Evolutionary conservation across 2,888 invertebrate species (phyloP), one percentile per base, ranked within the genome.

Genomic region (Nebria salina): DNA sequence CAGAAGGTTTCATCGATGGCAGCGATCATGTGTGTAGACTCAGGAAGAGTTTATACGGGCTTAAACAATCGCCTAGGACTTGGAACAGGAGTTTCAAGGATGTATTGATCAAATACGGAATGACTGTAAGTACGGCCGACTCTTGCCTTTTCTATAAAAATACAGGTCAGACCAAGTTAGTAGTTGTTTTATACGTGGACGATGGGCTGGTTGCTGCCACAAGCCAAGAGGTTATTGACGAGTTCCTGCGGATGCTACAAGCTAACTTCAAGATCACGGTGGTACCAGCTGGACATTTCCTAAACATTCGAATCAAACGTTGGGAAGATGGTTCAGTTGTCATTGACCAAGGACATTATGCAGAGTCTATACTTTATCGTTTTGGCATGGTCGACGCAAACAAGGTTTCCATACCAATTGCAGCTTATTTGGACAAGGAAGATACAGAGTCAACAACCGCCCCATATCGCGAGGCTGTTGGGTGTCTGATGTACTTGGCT

Each of bases 21-120:
- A 83, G 84, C 1, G 72, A 75, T 2, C 42, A 77, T 41, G 34
- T 34, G 34, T 34, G 34, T 34, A 20, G 20, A 34, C 34, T 34
- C 34, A 34, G 2, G 5, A 1, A 34, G 34, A 5, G 34, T 34
- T 4, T 34, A 34, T 34, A 34, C 34, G 34, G 34, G 5, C 34
- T 34, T 34, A 34, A 34, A 34, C 34, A 34, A 1, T 34, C 34
- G 34, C 34, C 34, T 34, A 34, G 34, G 5, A 34, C 5, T 5
- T 87, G 87, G 86, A 85, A 87, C 81, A 74, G 82, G 20, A 82
- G 82, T 11, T 85, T 86, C 76, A 82, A 80, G 9, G 70, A 82
- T 6, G 84, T 85, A n/a, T 65, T 65, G 70, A 70, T 70, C 9
- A 15, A 54, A 11, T 70, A 13, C 13, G 73, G 72, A 34, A n/a